phyloP scores from a whole-genome alignment of 2,888 invertebrate species.

The Chrysopilus asiliformis region DNA sequence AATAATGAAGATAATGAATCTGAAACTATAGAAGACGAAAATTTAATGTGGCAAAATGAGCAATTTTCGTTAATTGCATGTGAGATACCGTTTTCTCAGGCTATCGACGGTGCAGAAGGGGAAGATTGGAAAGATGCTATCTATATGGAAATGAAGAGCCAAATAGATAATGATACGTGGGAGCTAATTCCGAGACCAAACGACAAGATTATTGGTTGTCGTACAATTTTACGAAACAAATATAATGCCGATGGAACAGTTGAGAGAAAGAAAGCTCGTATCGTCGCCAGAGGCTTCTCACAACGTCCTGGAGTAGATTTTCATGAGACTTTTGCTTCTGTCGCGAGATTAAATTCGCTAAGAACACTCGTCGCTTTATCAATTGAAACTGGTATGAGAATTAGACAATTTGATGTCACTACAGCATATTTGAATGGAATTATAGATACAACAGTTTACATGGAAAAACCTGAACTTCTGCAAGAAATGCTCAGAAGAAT shows the following conservation, averaged over 20 bases:
- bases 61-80: no score
- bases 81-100: no score
- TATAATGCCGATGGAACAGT: conserved; percentile 17
- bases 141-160: no score
- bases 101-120: not conserved
- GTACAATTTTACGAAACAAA: conserved; percentile 21
- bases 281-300: conserved; percentile 22
- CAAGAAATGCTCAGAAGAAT: not conserved
- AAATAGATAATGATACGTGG: conserved; percentile 19
- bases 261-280: conserved; percentile 19
- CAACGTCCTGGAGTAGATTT: conserved; percentile 22
- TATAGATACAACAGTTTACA: conserved; percentile 16
- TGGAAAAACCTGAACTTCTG: no score
- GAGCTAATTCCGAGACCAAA: conserved; percentile 16
- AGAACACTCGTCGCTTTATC: conserved; percentile 15
- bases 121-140: not conserved
- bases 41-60: no score
- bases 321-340: conserved; percentile 22
- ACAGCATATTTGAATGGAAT: conserved; percentile 16
- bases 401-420: conserved; percentile 16
- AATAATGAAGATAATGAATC: no score
- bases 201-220: conserved; percentile 18
- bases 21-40: no score
- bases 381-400: conserved; percentile 12
- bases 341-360: conserved; percentile 17